These are phyloP conservation scores for Biston stratarius DNA, from an alignment of 2,888 invertebrate genomes.

Conservation along the genomic window DNA sequence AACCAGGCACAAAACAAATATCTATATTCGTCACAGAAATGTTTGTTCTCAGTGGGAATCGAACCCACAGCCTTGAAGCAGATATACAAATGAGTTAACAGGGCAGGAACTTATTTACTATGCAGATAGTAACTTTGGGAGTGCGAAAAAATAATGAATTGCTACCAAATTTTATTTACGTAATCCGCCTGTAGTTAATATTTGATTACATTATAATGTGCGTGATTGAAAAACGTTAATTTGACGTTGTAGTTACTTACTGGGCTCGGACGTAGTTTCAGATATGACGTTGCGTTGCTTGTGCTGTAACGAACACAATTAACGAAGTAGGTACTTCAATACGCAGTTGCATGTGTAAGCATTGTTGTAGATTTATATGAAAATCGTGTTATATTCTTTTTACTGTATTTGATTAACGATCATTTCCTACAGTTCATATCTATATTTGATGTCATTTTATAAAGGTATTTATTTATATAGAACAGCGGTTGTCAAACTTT, in stretches of 20 bases:
- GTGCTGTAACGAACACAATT: conserved; percentile 36
- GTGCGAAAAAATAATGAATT: neutral
- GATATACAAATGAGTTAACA: too few species aligned
- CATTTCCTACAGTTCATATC: conserved; percentile 16
- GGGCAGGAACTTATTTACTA: too few species aligned
- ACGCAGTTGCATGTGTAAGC: conserved; percentile 37
- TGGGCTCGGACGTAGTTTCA: conserved; percentile 34
- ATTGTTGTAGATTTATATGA: conserved; percentile 45
- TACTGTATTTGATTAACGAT: conserved; percentile 15
- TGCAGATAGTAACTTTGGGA: too few species aligned
- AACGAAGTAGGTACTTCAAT: conserved; percentile 23
- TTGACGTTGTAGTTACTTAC: conserved; percentile 50
- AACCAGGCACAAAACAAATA: too few species aligned
- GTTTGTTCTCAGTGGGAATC: too few species aligned
- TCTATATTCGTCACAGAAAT: too few species aligned
- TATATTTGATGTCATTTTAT: neutral
- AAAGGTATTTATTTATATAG: neutral
- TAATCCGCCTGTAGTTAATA: conserved; percentile 6
- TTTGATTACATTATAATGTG: conserved; percentile 48
- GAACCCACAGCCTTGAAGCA: too few species aligned
- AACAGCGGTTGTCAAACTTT: too few species aligned
- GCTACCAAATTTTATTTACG: conserved; percentile 4
- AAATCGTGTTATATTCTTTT: conserved; percentile 44
- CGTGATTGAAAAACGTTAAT: conserved; percentile 51
- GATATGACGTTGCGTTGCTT: conserved; percentile 32